Conservation (phyloP, 2,113 vertebrate species). For the Cottus gobio region DNA sequence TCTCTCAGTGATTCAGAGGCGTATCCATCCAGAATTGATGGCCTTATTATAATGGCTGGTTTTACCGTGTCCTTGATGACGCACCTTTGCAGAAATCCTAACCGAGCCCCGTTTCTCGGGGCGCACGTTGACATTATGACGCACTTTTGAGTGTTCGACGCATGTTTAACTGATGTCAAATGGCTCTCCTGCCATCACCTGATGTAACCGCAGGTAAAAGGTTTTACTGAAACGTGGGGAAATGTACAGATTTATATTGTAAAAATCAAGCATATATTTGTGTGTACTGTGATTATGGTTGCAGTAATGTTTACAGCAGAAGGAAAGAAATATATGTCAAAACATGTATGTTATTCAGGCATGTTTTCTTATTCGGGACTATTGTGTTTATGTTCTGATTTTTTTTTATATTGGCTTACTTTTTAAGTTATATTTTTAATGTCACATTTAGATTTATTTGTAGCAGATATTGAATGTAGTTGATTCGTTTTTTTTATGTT, state of each 20-base stretch:
- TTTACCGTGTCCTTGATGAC: conserved; percentile 30
- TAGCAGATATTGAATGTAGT: conserved; percentile 6
- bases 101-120: conserved; percentile 1
- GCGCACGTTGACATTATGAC: background rate
- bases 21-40: conserved; percentile 47
- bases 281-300: background rate
- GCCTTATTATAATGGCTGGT: conserved; percentile 35
- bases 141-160: conserved; percentile 11
- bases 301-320: conserved; percentile 21
- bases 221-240: background rate
- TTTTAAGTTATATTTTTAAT: background rate
- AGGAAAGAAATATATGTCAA: background rate
- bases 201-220: background rate
- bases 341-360: background rate
- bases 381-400: conserved; percentile 2
- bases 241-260: conserved; percentile 6
- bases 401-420: background rate
- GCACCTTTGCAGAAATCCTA: background rate
- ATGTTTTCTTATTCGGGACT: background rate
- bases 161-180: background rate
- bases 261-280: background rate
- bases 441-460: conserved; percentile 3
- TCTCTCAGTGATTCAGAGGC: conserved; percentile 32
- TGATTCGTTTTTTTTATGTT: conserved; percentile 1
- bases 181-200: background rate